A percentile compares a stretch with the other conserved stretches of the same genome.
Conservation (phyloP, 2,797 vertebrate genomes). For the Decapterus maruadsi region DNA sequence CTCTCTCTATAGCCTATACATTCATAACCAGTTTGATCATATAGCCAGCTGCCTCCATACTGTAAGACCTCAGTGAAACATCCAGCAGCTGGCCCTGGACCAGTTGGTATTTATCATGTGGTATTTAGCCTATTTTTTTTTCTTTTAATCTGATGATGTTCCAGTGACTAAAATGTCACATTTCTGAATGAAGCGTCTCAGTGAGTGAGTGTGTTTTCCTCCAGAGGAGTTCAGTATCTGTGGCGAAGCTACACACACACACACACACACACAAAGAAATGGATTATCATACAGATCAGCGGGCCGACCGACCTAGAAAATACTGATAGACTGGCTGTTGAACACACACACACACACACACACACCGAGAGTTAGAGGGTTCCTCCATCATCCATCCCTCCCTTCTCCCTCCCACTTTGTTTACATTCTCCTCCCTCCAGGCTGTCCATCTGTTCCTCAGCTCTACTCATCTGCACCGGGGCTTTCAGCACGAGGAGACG, state of each 20-base stretch:
- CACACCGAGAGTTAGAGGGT: constrained; percentile 24
- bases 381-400: constrained; percentile 52
- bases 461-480: constrained; percentile 37
- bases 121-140: constrained; percentile 31
- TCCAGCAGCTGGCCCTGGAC: constrained; percentile 2
- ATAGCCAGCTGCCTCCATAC: not conserved
- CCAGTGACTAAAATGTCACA: constrained; percentile 5
- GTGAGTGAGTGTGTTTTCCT: not conserved
- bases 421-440: constrained; percentile 69
- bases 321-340: constrained; percentile 43
- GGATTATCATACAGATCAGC: constrained; percentile 71
- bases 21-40: not conserved
- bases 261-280: constrained; percentile 56
- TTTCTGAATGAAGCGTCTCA: constrained; percentile 11
- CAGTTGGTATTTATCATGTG: not conserved
- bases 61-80: not conserved
- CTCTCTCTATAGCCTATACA: too few species aligned
- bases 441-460: constrained; percentile 66
- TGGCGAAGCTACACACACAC: not conserved
- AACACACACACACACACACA: constrained; percentile 21
- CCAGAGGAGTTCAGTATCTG: constrained; percentile 1
- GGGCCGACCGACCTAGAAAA: constrained; percentile 75
- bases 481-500: constrained; percentile 37
- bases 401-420: constrained; percentile 55
- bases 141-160: constrained; percentile 33